Conservation (phyloP, 2,797 vertebrate species). For the Crax fasciolata region DNA sequence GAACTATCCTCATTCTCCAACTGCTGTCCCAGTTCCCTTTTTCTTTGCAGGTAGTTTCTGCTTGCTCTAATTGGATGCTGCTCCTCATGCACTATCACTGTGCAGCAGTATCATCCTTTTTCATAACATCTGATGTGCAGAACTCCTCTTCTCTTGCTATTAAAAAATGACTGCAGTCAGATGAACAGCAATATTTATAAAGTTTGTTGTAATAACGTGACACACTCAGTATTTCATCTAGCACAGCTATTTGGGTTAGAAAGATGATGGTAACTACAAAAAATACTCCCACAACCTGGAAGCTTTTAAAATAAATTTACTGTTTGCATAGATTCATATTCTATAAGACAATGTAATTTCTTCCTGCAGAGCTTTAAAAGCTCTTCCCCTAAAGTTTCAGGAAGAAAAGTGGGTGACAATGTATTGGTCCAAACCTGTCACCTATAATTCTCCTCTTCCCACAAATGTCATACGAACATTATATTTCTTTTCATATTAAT, state of each 20-base stretch:
- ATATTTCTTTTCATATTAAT: background rate
- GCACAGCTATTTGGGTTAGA: background rate
- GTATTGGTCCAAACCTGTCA: background rate
- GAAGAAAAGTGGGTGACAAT: background rate
- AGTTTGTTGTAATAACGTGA: conserved; percentile 44
- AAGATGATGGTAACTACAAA: background rate
- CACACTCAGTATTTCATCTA: conserved; percentile 44
- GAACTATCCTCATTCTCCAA: background rate
- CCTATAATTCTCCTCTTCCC: background rate
- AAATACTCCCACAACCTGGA: background rate
- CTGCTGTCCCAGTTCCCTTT: background rate
- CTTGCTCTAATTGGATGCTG: background rate
- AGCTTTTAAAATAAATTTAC: background rate
- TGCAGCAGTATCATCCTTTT: background rate
- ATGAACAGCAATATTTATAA: conserved; percentile 26
- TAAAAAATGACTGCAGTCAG: conserved; percentile 3
- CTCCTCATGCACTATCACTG: background rate
- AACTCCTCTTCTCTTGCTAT: background rate
- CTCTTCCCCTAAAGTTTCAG: background rate
- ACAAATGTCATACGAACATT: background rate
- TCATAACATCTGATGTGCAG: background rate
- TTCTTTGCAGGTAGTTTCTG: background rate
- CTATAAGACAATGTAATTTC: background rate
- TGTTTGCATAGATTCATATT: background rate
- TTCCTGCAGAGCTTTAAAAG: background rate